These are phyloP conservation scores for Podocnemis expansa DNA, from an alignment of 2,113 vertebrate species.

Conservation along the genomic window DNA sequence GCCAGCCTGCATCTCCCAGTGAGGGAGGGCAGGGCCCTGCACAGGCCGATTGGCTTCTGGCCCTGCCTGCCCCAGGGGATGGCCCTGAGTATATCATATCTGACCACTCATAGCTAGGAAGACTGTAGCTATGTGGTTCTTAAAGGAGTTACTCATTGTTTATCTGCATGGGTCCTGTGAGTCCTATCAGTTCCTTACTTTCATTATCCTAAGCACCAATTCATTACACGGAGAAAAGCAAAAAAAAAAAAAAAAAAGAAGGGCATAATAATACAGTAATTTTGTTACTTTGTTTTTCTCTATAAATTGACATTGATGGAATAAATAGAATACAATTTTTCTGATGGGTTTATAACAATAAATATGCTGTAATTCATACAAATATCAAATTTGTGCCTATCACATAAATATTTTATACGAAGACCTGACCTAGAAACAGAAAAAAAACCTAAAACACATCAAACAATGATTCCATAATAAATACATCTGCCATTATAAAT, in stretches of 20 bases:
- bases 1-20: too few species aligned
- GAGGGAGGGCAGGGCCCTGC: too few species aligned
- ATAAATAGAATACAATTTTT: constrained; percentile 57
- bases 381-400: not conserved
- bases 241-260: constrained; percentile 32
- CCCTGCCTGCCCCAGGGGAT: too few species aligned
- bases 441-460: not conserved
- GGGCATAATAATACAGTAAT: constrained; percentile 9
- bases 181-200: constrained; percentile 45
- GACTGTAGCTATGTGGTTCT: constrained; percentile 41
- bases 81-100: not conserved
- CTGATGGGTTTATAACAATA: not conserved
- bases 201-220: constrained; percentile 68
- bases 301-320: constrained; percentile 41
- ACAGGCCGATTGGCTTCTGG: too few species aligned
- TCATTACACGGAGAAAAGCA: constrained; percentile 57
- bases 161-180: constrained; percentile 34
- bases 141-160: not conserved
- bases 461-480: not conserved
- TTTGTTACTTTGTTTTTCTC: constrained; percentile 48
- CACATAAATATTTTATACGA: not conserved
- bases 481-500: not conserved
- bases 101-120: constrained; percentile 44
- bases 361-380: not conserved
- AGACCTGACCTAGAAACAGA: not conserved